Conservation (phyloP, 2,113 vertebrate genomes). For the human region DNA sequence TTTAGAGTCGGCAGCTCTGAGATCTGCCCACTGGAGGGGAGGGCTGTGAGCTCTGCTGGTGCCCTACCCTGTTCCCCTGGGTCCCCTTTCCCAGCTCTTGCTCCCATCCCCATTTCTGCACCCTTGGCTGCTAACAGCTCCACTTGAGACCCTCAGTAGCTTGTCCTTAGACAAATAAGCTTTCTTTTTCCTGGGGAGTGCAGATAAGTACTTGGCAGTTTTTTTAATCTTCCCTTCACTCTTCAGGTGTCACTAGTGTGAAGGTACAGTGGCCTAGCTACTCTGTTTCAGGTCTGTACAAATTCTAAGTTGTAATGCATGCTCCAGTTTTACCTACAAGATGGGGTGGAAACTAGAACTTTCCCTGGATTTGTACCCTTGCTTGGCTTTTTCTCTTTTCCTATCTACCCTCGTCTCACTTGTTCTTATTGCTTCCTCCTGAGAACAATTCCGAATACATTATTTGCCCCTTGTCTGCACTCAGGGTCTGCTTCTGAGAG, state of each 20-base stretch:
- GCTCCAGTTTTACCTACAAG: neutral
- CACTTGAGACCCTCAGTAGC: neutral
- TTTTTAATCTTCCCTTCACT: too few species aligned
- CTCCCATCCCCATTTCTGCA: too few species aligned
- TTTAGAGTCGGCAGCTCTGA: neutral
- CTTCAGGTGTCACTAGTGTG: neutral
- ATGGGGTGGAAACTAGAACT: neutral
- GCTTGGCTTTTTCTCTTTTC: neutral
- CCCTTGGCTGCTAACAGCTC: neutral
- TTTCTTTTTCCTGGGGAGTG: neutral
- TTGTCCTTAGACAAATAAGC: neutral
- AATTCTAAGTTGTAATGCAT: neutral
- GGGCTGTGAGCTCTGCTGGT: neutral
- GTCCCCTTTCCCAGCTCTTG: neutral
- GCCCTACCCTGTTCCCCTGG: rapidly evolving
- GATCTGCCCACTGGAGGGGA: neutral
- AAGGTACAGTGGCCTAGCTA: too few species aligned
- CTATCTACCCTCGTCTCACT: neutral
- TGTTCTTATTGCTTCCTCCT: neutral
- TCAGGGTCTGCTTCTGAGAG: neutral
- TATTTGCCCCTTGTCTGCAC: neutral
- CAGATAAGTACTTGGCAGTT: neutral
- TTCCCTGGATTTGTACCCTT: neutral
- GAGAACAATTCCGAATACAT: neutral
- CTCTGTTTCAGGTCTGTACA: neutral